phyloP scores from a whole-genome alignment of 2,113 vertebrate genomes.

The Edolisoma coerulescens region DNA sequence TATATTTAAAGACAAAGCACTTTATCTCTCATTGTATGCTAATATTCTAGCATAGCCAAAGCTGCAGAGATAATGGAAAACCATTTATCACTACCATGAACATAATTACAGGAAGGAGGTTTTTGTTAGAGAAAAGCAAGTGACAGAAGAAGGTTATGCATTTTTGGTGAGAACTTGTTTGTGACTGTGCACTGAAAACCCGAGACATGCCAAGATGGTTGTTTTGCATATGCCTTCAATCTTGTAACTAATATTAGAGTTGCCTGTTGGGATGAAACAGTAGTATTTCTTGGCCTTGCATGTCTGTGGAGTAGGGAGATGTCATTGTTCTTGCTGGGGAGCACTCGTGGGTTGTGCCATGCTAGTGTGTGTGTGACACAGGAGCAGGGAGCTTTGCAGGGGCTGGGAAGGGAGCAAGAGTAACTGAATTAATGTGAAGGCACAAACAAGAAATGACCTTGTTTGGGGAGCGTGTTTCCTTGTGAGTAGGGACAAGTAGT shows the following conservation, averaged over 20 bases:
- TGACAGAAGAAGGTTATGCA: neutral
- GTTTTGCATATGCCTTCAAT: neutral
- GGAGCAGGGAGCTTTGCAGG: neutral
- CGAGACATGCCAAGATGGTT: neutral
- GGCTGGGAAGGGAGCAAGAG: neutral
- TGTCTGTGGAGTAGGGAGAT: neutral
- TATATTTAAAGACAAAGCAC: neutral
- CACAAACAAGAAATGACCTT: slow-evolving; percentile 62
- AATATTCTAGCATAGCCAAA: neutral
- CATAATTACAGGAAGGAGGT: neutral
- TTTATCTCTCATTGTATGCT: neutral
- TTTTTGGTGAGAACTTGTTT: neutral
- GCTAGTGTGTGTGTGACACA: neutral
- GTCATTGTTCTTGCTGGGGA: neutral
- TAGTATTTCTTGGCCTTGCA: neutral
- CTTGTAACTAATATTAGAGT: neutral
- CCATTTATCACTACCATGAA: neutral
- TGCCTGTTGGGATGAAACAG: neutral
- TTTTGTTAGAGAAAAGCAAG: neutral
- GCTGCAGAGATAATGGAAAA: neutral
- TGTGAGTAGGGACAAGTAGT: slow-evolving; percentile 53
- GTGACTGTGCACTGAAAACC: neutral
- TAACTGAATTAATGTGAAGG: slow-evolving; percentile 36
- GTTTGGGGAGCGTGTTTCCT: slow-evolving; percentile 47
- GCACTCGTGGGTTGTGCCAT: neutral